Percentiles rank a stretch among this genome's conserved stretches.
Conservation (phyloP, 64 coral and sea anemone species). For the Acropora tenuis region DNA sequence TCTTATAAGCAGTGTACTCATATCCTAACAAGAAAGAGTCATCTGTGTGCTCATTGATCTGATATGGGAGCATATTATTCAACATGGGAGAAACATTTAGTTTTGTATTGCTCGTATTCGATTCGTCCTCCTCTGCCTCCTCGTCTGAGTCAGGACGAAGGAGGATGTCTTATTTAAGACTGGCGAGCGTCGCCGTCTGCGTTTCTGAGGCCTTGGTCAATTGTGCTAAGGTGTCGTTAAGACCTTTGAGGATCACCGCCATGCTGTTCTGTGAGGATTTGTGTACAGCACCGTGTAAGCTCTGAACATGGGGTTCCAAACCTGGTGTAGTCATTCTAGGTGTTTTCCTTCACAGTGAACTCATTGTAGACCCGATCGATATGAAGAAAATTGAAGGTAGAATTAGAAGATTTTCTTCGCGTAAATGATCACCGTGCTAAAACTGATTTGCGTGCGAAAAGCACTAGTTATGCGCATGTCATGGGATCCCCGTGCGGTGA, state of each 20-base stretch:
- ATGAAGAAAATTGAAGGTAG: too few relatives aligned
- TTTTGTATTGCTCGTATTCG: not conserved
- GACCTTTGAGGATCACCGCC: not conserved
- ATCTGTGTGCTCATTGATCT: constrained; percentile 27
- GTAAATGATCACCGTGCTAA: too few relatives aligned
- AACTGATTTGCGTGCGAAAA: too few relatives aligned
- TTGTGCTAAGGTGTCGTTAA: not conserved
- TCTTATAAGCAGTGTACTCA: not conserved
- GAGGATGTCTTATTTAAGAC: not conserved
- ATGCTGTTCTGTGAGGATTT: not conserved
- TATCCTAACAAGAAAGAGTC: not conserved
- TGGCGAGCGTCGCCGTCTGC: not conserved
- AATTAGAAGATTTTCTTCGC: too few relatives aligned
- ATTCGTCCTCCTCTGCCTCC: not conserved
- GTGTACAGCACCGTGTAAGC: not conserved
- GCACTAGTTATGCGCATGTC: not conserved
- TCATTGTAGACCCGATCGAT: too few relatives aligned
- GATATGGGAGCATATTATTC: constrained; percentile 4
- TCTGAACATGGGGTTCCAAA: not conserved
- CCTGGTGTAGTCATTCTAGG: too few relatives aligned
- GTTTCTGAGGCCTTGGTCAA: not conserved
- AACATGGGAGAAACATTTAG: not conserved
- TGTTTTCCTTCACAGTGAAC: too few relatives aligned
- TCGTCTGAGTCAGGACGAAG: not conserved
- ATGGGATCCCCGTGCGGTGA: not conserved